Percentiles rank a stretch among this genome's conserved stretches.
Conservation (phyloP, 1,140 invertebrate species). For the Dendrolimus kikuchii region DNA sequence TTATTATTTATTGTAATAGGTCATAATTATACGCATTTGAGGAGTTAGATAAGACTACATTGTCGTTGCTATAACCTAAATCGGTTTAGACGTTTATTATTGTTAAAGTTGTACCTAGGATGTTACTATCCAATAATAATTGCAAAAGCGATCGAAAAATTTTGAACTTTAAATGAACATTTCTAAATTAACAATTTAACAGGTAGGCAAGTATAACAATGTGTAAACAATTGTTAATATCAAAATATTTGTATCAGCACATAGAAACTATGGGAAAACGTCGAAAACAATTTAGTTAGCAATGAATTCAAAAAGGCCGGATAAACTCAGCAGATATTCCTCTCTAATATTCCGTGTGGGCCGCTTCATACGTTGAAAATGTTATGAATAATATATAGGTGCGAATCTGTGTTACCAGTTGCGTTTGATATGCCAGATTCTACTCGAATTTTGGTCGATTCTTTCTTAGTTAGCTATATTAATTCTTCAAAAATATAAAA, state of each 20-base stretch:
- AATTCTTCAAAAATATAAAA: no score
- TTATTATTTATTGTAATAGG: no score
- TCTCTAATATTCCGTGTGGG: conserved; percentile 66
- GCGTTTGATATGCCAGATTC: no score
- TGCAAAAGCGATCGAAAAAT: background rate
- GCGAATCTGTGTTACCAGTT: conserved; percentile 17
- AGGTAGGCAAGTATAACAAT: background rate
- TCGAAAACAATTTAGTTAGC: conserved; percentile 59
- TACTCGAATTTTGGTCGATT: no score
- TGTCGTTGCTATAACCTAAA: no score
- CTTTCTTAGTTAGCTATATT: no score
- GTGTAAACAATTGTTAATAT: background rate
- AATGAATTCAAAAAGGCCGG: conserved; percentile 50
- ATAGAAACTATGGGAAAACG: conserved; percentile 21
- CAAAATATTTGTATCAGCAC: background rate
- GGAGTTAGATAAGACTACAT: no score
- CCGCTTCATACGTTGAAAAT: conserved; percentile 50
- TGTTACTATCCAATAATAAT: no score
- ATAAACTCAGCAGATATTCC: conserved; percentile 42
- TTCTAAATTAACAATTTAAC: no score
- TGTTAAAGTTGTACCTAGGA: no score
- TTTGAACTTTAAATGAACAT: background rate
- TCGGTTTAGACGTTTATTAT: no score
- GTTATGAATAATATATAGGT: conserved; percentile 62
- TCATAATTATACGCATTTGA: no score